Evolutionary conservation across 2,113 vertebrate species (phyloP).

Genomic region (Perca schrenkii): DNA sequence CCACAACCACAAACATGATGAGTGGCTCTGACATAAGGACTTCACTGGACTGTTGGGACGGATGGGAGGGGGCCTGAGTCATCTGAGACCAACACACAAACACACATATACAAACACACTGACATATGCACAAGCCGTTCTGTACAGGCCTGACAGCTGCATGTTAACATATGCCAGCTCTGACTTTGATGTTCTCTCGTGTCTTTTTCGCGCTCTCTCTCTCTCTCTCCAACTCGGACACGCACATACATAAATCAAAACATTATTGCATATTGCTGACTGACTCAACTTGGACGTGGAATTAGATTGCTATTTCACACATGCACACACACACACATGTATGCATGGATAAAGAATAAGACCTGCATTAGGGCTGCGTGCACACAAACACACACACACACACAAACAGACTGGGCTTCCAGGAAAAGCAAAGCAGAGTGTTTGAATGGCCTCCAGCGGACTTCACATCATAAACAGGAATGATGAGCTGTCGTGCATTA

Average conservation of each 20-base stretch:
- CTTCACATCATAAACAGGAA: conserved; percentile 43
- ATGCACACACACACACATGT: background rate
- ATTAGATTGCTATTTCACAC: conserved; percentile 8
- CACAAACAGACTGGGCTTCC: conserved; percentile 30
- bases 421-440: conserved; percentile 49
- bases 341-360: too few species aligned
- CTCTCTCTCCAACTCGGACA: conserved; percentile 1
- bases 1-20: background rate
- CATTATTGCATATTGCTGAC: conserved; percentile 9
- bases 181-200: conserved; percentile 1
- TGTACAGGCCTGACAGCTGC: conserved; percentile 16
- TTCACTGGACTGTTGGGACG: background rate
- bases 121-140: background rate
- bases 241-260: conserved; percentile 11
- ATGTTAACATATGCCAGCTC: background rate
- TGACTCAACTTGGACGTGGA: conserved; percentile 21
- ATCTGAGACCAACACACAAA: conserved; percentile 12
- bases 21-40: background rate
- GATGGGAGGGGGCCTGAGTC: conserved; percentile 33
- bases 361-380: too few species aligned
- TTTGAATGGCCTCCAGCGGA: conserved; percentile 52
- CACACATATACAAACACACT: conserved; percentile 23
- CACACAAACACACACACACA: background rate
- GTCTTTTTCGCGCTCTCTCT: conserved; percentile 23
- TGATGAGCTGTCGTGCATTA: conserved; percentile 33